Conservation (phyloP, 2,797 vertebrate species). For the Fistularia commersonii region DNA sequence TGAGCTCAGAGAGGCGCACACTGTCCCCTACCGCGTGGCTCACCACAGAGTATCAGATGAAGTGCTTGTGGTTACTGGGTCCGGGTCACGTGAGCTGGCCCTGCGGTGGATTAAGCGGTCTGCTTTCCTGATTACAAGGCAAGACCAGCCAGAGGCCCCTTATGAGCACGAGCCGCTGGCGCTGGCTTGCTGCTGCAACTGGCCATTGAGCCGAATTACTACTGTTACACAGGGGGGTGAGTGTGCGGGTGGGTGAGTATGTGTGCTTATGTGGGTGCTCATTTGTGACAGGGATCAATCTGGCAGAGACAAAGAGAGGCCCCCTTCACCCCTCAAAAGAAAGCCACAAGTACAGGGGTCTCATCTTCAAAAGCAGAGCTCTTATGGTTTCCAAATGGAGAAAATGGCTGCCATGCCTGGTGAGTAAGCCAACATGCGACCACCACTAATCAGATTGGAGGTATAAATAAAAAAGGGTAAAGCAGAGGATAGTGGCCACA, state of each 20-base stretch:
- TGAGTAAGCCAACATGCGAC: conserved; percentile 53
- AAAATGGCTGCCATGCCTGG: conserved; percentile 71
- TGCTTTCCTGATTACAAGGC: conserved; percentile 80
- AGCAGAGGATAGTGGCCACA: conserved; percentile 48
- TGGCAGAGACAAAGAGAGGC: conserved; percentile 70
- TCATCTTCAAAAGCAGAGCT: conserved; percentile 71
- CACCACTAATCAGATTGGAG: conserved; percentile 67
- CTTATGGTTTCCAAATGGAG: conserved; percentile 80
- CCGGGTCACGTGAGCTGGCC: conserved; percentile 70
- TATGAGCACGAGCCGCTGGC: conserved; percentile 70
- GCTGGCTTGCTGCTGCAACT: conserved; percentile 38
- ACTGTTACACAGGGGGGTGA: conserved; percentile 42
- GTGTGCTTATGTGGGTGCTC: conserved; percentile 12
- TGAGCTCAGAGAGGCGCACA: conserved; percentile 46
- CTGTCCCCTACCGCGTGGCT: conserved; percentile 61
- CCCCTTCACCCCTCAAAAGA: conserved; percentile 68
- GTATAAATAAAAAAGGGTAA: conserved; percentile 48
- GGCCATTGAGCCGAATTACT: conserved; percentile 65
- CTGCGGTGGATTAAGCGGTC: conserved; percentile 56
- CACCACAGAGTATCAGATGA: conserved; percentile 76
- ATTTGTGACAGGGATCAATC: conserved; percentile 55
- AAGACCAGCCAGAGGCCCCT: conserved; percentile 62
- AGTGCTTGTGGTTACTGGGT: conserved; percentile 79
- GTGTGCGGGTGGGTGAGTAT: conserved; percentile 27
- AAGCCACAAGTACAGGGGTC: conserved; percentile 82